Conservation (phyloP, 2,888 invertebrate species). For the Rapana venosa region DNA sequence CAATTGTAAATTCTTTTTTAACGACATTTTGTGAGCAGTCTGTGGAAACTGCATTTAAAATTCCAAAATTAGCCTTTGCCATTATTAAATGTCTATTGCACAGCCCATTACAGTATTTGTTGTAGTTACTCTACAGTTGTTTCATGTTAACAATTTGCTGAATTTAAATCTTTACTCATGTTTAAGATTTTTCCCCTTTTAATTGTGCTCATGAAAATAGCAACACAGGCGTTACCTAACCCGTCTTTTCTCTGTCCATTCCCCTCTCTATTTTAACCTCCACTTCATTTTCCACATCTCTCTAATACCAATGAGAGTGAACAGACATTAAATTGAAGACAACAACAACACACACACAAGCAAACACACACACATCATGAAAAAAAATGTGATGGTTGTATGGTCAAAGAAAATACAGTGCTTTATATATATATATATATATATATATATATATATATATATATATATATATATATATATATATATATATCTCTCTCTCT, state of each 20-base stretch:
- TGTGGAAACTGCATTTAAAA: neutral
- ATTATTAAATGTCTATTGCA: no score
- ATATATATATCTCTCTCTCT: no score
- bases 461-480: neutral
- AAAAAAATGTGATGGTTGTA: conserved; percentile 83
- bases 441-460: neutral
- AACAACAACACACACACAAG: conserved; percentile 94
- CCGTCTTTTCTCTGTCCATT: no score
- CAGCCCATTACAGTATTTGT: neutral
- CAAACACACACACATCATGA: conserved; percentile 93
- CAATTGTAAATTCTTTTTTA: neutral
- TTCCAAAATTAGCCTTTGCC: neutral
- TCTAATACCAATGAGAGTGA: conserved; percentile 96
- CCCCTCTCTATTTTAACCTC: no score
- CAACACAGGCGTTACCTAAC: no score
- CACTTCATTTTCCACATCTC: conserved; percentile 82
- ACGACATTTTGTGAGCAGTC: neutral
- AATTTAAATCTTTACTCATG: neutral
- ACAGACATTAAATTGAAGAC: conserved; percentile 92
- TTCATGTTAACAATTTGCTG: neutral
- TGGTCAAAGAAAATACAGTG: neutral
- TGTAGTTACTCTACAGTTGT: neutral
- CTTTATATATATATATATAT: neutral
- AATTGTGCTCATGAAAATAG: no score
- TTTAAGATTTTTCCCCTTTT: no score